A percentile compares a stretch with the other conserved stretches of the same genome.
phyloP scores from a whole-genome alignment of 2,797 vertebrate species.

The Sternarchorhynchus goeldii region DNA sequence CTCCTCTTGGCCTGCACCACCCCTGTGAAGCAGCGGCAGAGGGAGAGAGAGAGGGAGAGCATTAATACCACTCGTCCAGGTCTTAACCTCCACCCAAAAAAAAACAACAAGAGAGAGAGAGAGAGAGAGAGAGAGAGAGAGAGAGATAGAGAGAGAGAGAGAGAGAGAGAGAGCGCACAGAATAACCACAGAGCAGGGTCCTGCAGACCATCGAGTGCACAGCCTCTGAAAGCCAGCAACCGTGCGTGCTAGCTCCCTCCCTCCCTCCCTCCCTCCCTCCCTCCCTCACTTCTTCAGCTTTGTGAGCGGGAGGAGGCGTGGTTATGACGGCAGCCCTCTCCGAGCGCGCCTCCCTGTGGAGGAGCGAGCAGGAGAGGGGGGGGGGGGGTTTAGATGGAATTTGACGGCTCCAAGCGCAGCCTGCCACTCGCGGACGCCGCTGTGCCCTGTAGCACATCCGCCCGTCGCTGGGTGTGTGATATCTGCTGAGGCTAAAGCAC shows the following conservation, averaged over 20 bases:
- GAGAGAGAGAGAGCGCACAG: neutral
- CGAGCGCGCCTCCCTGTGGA: neutral
- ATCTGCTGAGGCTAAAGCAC: too few species aligned
- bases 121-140: neutral
- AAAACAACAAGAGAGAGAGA: conserved; percentile 51
- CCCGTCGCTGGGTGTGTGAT: conserved; percentile 18
- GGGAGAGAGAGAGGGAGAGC: conserved; percentile 83
- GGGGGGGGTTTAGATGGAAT: neutral
- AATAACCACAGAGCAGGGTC: conserved; percentile 62
- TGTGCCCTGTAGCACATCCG: too few species aligned
- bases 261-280: neutral
- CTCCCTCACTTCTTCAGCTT: conserved; percentile 19
- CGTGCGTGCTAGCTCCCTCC: conserved; percentile 5
- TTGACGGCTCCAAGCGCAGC: neutral
- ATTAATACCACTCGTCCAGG: conserved; percentile 82
- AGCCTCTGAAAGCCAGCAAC: conserved; percentile 20
- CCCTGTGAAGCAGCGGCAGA: conserved; percentile 95
- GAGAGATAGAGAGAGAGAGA: neutral
- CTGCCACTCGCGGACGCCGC: too few species aligned
- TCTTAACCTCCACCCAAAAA: conserved; percentile 65
- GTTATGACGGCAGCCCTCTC: conserved; percentile 22
- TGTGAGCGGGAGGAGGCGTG: conserved; percentile 22
- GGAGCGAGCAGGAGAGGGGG: conserved; percentile 20
- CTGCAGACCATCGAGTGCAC: conserved; percentile 23
- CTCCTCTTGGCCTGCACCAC: conserved; percentile 97